phyloP scores from a whole-genome alignment of 2,888 invertebrate species.

The Mechanitis messenoides region DNA sequence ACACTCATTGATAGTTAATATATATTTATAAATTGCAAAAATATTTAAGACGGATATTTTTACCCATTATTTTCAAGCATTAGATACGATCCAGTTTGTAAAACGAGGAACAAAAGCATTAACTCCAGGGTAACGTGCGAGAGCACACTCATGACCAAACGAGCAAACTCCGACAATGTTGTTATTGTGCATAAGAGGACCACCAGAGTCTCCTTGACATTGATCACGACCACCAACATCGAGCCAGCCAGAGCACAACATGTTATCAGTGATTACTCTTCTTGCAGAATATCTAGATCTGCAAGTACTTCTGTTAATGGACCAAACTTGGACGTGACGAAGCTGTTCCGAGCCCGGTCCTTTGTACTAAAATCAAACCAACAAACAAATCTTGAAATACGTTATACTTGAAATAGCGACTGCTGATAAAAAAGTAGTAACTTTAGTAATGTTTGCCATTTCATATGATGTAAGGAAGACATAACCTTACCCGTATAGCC shows the following conservation, averaged over 20 bases:
- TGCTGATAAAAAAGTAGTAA: no score
- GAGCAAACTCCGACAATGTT: constrained; percentile 37
- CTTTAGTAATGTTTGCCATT: no score
- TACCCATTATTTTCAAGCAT: constrained; percentile 32
- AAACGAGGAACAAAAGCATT: constrained; percentile 44
- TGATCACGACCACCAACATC: constrained; percentile 55
- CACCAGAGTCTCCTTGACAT: constrained; percentile 56
- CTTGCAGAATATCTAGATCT: constrained; percentile 35
- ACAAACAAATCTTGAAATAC: not conserved
- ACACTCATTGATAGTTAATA: no score
- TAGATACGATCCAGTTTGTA: constrained; percentile 45
- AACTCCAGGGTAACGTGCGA: constrained; percentile 38
- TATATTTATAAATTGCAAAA: no score
- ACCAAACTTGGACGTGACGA: constrained; percentile 43
- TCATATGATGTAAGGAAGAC: no score
- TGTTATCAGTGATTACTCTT: constrained; percentile 40
- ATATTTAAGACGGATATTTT: no score
- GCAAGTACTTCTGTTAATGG: constrained; percentile 39
- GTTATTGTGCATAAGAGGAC: constrained; percentile 50
- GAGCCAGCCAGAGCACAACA: constrained; percentile 53
- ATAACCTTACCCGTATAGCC: constrained; percentile 8
- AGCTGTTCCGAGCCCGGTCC: constrained; percentile 26
- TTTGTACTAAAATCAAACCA: constrained; percentile 15
- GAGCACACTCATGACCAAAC: constrained; percentile 42
- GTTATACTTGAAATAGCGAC: no score